These are phyloP conservation scores for Glyptemys insculpta DNA, from an alignment of 2,797 vertebrate genomes.

Conservation along the genomic window DNA sequence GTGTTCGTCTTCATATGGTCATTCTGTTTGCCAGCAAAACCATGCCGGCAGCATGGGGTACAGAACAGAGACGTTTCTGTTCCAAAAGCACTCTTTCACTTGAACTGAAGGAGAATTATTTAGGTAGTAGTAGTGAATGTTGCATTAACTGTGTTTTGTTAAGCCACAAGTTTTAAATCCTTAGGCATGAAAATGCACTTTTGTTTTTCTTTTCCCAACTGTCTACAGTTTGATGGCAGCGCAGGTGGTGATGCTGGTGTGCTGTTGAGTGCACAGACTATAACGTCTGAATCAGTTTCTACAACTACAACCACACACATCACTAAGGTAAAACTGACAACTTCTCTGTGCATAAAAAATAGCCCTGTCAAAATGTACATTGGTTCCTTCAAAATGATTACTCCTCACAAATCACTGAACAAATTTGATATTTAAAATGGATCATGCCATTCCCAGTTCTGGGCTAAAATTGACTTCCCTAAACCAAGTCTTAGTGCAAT, in stretches of 20 bases:
- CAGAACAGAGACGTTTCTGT: not conserved
- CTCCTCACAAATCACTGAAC: not conserved
- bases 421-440: not conserved
- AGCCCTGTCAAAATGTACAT: not conserved
- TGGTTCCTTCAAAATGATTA: not conserved
- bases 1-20: not conserved
- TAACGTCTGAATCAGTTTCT: constrained; percentile 96
- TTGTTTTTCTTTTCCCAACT: constrained; percentile 30
- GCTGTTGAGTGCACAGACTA: constrained; percentile 96
- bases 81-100: not conserved
- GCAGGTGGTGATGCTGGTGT: constrained; percentile 89
- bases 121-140: not conserved
- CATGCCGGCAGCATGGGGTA: not conserved
- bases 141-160: not conserved
- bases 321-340: constrained; percentile 89
- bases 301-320: constrained; percentile 99
- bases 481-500: not conserved
- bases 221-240: constrained; percentile 88
- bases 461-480: not conserved
- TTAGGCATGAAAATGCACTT: not conserved
- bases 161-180: not conserved
- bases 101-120: not conserved
- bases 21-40: not conserved
- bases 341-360: not conserved
- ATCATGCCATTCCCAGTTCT: not conserved